phyloP scores from a whole-genome alignment of 2,113 vertebrate genomes.

The Phyllostomus hastatus region DNA sequence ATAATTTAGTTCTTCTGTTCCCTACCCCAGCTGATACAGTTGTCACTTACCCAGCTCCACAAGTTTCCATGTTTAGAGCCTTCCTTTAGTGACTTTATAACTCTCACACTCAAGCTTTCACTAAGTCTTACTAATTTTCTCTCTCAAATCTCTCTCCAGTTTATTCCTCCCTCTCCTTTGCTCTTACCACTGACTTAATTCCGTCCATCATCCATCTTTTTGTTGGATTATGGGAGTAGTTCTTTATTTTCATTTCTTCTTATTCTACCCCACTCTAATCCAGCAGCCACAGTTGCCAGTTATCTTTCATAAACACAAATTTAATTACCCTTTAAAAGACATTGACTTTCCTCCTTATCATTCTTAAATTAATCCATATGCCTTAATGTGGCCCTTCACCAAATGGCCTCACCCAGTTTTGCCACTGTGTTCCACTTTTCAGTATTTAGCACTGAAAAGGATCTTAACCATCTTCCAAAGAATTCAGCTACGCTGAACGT shows the following conservation, averaged over 20 bases:
- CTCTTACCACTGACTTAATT: background rate
- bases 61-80: background rate
- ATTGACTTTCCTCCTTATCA: background rate
- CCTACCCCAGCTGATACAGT: background rate
- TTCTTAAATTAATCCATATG: background rate
- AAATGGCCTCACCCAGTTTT: background rate
- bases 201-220: background rate
- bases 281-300: background rate
- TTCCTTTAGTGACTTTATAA: background rate
- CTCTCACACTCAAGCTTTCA: background rate
- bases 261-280: background rate
- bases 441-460: background rate
- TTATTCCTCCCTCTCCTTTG: background rate
- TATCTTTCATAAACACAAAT: background rate
- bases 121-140: background rate
- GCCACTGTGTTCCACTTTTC: background rate
- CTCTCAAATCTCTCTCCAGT: background rate
- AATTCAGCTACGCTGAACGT: background rate
- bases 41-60: background rate
- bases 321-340: background rate
- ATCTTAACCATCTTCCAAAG: background rate
- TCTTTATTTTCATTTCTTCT: background rate
- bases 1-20: background rate
- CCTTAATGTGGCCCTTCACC: background rate
- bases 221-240: background rate